phyloP scores from a whole-genome alignment of 2,113 vertebrate species.

The Nicator chloris region DNA sequence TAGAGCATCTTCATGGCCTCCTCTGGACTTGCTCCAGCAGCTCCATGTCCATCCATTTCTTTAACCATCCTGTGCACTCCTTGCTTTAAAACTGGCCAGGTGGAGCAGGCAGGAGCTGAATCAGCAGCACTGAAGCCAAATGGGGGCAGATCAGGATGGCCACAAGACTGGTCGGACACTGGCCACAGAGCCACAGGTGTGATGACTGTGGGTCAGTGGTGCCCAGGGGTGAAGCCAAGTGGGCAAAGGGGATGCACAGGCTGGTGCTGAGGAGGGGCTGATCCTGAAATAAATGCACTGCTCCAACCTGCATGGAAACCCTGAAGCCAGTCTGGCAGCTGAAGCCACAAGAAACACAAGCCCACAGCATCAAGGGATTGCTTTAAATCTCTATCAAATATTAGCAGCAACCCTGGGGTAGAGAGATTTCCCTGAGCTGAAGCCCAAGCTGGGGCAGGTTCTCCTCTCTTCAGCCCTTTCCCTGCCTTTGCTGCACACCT shows the following conservation, averaged over 20 bases:
- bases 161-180: rapidly evolving
- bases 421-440: not conserved
- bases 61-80: not conserved
- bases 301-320: not conserved
- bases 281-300: not conserved
- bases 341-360: not conserved
- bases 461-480: not conserved
- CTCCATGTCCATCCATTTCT: not conserved
- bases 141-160: not conserved
- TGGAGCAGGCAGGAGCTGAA: not conserved
- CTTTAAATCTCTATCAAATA: not conserved
- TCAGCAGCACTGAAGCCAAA: not conserved
- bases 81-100: not conserved
- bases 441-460: not conserved
- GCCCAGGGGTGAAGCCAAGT: not conserved
- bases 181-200: not conserved
- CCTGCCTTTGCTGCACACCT: not conserved
- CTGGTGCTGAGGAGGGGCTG: not conserved
- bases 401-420: not conserved
- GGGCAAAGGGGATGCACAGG: rapidly evolving
- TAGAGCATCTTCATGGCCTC: not conserved
- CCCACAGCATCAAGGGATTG: not conserved
- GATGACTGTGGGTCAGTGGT: not conserved
- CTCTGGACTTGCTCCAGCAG: not conserved
- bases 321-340: not conserved